Evolutionary conservation across 2,888 invertebrate genomes (phyloP).

Genomic region (Tinea semifulvella): DNA sequence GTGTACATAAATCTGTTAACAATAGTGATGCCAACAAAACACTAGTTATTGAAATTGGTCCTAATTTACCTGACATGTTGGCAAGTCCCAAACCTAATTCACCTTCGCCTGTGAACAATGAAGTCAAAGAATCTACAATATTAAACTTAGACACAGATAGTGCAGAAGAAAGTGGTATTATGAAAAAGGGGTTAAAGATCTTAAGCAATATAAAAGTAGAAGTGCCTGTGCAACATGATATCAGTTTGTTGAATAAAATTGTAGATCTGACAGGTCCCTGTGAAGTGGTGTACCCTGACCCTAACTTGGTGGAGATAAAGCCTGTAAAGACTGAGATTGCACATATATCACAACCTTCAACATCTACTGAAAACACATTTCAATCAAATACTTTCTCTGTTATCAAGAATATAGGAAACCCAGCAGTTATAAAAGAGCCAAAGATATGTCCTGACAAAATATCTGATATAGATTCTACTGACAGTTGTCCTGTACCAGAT

Average conservation of each 20-base stretch:
- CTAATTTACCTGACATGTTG: conserved; percentile 23
- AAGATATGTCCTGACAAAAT: conserved; percentile 32
- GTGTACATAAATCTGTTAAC: not conserved
- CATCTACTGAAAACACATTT: conserved; percentile 31
- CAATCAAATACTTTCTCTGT: conserved; percentile 44
- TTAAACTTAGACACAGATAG: not conserved
- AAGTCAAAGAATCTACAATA: not conserved
- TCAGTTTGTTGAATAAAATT: conserved; percentile 53
- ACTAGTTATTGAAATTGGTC: conserved; percentile 51
- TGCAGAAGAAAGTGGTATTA: not conserved
- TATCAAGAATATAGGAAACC: conserved; percentile 53
- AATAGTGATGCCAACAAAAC: conserved; percentile 42
- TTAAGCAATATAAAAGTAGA: conserved; percentile 64
- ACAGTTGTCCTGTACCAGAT: conserved; percentile 57
- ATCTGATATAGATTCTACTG: conserved; percentile 44
- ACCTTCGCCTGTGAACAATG: not conserved
- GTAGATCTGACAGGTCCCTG: conserved; percentile 51
- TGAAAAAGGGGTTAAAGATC: conserved; percentile 51
- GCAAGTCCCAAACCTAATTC: not conserved
- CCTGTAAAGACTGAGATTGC: not conserved
- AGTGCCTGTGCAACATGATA: conserved; percentile 56
- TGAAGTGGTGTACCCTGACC: conserved; percentile 27
- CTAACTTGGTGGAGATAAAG: conserved; percentile 15
- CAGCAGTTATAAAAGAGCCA: conserved; percentile 38
- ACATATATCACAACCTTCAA: conserved; percentile 21